Percentiles rank a stretch among this genome's conserved stretches.
These are phyloP conservation scores for Cataglyphis livida DNA, from an alignment of 2,888 invertebrate genomes.

Conservation along the genomic window DNA sequence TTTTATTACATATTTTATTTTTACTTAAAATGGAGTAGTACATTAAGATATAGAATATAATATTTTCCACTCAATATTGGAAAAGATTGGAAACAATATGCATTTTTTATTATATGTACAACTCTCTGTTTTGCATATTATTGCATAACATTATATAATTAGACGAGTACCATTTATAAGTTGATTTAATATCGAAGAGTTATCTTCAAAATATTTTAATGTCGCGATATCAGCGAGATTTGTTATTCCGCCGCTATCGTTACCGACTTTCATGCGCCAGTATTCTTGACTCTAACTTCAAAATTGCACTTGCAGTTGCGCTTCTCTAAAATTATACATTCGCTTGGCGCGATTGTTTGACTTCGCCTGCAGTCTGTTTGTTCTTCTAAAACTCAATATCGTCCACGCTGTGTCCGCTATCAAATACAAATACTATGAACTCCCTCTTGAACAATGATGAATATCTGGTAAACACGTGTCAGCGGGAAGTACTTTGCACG, in stretches of 20 bases:
- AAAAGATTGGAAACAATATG: neutral
- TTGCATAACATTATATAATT: neutral
- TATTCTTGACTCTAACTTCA: constrained; percentile 48
- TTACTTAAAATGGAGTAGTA: neutral
- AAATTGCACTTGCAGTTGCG: constrained; percentile 62
- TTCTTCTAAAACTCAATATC: constrained; percentile 69
- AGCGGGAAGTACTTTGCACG: constrained; percentile 30
- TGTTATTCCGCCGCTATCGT: constrained; percentile 7
- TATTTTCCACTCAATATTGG: neutral
- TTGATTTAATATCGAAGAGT: neutral
- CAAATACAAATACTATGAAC: constrained; percentile 60
- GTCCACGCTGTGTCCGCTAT: constrained; percentile 56
- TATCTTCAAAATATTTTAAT: neutral
- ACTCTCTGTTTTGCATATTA: neutral
- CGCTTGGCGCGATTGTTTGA: constrained; percentile 64
- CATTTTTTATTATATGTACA: neutral
- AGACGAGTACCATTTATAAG: neutral
- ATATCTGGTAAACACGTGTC: constrained; percentile 50
- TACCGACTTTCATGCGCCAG: constrained; percentile 26
- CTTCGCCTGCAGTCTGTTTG: constrained; percentile 50
- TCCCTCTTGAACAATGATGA: constrained; percentile 45
- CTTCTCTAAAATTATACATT: constrained; percentile 56
- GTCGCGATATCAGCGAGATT: neutral
- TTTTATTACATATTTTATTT: neutral
- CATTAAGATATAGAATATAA: neutral